Evolutionary conservation across 2,113 vertebrate genomes (phyloP), one percentile per base, ranked within the genome.

Genomic region (Pogona vitticeps): DNA sequence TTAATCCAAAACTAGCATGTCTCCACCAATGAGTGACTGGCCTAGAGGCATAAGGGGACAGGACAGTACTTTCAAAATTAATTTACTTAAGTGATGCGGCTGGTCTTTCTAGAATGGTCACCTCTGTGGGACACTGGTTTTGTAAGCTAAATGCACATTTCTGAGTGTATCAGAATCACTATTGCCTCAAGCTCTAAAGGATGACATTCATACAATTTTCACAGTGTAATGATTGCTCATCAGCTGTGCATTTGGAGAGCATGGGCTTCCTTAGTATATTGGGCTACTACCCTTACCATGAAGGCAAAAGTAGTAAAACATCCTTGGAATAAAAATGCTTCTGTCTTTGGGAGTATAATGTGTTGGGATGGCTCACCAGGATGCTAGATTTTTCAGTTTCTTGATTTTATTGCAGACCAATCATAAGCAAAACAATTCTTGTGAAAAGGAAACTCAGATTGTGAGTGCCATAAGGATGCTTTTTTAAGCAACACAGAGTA

Each of bases 11-110:
- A 94, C 97, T 90, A 94, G 93, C 93, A 94, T 92, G 95, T 95
- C 85, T 94, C 93, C 92, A 95, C 94, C 95, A 95, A 95, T 97
- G 96, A 97, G 95, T 93, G 93, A 91, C 86, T 97, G 95, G 96
- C 97, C 97, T 95, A 89, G 91, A 97, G 98, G 97, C 96, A 96
- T 89, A 86, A 95, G 93, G 96, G 97, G 97, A 98, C 98, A 98
- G 97, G 96, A 96, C 95, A 96, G 96, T 96, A 96, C 96, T 97
- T 97, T 98, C 97, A 98, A 97, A 97, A 98, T 98, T 96, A 97
- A 98, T 98, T 98, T 98, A 96, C 96, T 96, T 96, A 98, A 97
- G 97, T 97, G 95, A 96, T 91, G 72, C 95, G 96, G 92, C 96
- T 94, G 94, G 96, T 97, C 96, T 96, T 96, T 92, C 94, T 96